Evolutionary conservation across 2,797 vertebrate species (phyloP), one percentile per base, ranked within the genome.

Genomic region (Artibeus jamaicensis): DNA sequence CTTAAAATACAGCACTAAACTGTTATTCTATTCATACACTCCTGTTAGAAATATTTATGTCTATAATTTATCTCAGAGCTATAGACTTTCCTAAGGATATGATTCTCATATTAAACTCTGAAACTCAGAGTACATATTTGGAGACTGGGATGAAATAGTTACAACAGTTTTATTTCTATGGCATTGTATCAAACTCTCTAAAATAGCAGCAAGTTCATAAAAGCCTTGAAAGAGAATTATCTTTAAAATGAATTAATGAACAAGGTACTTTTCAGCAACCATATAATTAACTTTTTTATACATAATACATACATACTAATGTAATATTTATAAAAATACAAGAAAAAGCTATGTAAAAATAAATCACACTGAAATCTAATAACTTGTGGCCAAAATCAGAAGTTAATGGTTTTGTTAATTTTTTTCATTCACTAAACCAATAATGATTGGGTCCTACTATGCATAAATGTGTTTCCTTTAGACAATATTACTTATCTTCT

Each of bases 171-270:
- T 71, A 87, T 48, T 93, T 88, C 39, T 57, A n/a, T 95, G 21
- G n/a, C n/a, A 92, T 22, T 88, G 22, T 71, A 68, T 78, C 81
- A 97, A 90, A 24, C 0, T 18, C 3, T 26, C 48, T 73, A 74
- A 88, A 93, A 74, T 48, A 86, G 46, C 34, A 67, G 1, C 34
- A 32, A 79, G 24, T 95, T 96, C 89, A 79, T 74, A 92, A 93
- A 86, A 94, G 11, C 19, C 5, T 90, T 84, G 44, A 50, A 87
- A 87, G 29, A 95, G 18, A 91, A 82, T 71, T 55, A 79, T 59
- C 18, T 77, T 39, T 46, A 18, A 96, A 68, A 48, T 46, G 46
- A 96, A 93, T 77, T 95, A 93, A 81, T 67, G 50, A 85, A 78
- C 11, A 59, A 95, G 53, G 9, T 76, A 50, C 12, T n/a, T 92